These are phyloP conservation scores for Papilio demoleus DNA, from an alignment of 2,888 invertebrate genomes.

Conservation along the genomic window DNA sequence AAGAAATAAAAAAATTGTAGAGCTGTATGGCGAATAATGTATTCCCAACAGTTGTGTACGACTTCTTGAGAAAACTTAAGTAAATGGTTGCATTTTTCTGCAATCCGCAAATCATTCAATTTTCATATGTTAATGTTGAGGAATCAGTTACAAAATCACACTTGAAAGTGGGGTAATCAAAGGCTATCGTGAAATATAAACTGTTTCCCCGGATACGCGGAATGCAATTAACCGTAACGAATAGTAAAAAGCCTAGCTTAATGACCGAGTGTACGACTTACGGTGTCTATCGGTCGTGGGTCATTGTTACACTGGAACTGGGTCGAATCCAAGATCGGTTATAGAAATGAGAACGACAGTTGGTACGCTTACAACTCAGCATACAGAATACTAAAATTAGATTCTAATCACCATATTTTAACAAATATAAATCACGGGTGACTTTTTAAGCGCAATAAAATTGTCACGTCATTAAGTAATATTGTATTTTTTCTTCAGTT, in stretches of 20 bases:
- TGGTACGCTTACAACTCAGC: neutral
- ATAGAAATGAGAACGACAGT: conserved; percentile 12
- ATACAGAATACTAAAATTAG: neutral
- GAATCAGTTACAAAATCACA: neutral
- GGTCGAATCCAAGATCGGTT: conserved; percentile 20
- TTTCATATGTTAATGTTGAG: neutral
- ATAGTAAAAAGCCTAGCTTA: conserved; percentile 20
- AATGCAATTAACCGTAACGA: conserved; percentile 14
- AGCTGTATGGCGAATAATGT: conserved; percentile 1
- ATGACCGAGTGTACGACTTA: conserved; percentile 20
- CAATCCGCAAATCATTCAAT: neutral
- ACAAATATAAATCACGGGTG: neutral
- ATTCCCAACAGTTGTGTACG: neutral
- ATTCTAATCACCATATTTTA: neutral
- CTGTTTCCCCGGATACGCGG: neutral
- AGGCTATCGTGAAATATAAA: neutral
- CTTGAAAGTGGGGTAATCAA: too few relatives aligned
- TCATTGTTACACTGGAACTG: conserved; percentile 20
- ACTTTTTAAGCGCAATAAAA: neutral
- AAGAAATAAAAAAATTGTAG: neutral
- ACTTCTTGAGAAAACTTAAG: neutral
- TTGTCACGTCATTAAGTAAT: neutral
- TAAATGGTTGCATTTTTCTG: neutral
- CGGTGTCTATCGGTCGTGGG: conserved; percentile 15
- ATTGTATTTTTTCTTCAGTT: too few relatives aligned